Base-by-base conservation (phyloP, 2,113 vertebrate species). In the Muscicapa adusta region DNA sequence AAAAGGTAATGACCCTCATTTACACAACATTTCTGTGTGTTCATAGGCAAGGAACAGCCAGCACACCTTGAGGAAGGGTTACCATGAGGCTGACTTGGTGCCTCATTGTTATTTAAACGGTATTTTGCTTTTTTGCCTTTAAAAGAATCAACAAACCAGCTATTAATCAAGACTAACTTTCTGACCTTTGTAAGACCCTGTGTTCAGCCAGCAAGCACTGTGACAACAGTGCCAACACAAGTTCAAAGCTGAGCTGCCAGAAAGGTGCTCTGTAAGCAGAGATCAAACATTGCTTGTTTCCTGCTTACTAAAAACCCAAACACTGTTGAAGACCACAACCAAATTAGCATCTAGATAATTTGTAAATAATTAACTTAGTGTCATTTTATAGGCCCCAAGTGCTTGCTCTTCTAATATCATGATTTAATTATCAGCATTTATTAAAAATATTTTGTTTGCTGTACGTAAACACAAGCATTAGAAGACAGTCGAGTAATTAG, bases 61-160 rank as follows among this genome's bases (percentile, higher is more conserved):
- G 89, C 62, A 67, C 36, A 36, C 58, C 70, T 81, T 60, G 15
- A 88, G 45, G 82, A 96, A 96, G 96, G 77, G 67, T 86, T 79
- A 89, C 43, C 14, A 6, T 1, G 16, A 65, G 83, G 42, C 45
- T 75, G 62, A 79, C 61, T 80, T 91, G 75, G 63, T 2, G 13
- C 36, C 65, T 80, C 65, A 91, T 94, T 76, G 48, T 58, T 85
- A 79, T 61, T 81, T 65, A 83, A 89, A 88, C 63, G 61, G 18
- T 8, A 70, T 83, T 85, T n/a, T 25, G 20, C 26, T 62, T 75
- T 67, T 48, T 15, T 36, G 12, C 75, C 43, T 47, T 48, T 61
- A 68, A 68, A 82, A 89, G 20, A 60, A 31, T 1, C 54, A 66
- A 60, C 65, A 70, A 61, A 34, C 25, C 54, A 31, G 29, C 24